Evolutionary conservation across 2,113 vertebrate species (phyloP), one percentile per base, ranked within the genome.

Genomic region (Cynocephalus volans): DNA sequence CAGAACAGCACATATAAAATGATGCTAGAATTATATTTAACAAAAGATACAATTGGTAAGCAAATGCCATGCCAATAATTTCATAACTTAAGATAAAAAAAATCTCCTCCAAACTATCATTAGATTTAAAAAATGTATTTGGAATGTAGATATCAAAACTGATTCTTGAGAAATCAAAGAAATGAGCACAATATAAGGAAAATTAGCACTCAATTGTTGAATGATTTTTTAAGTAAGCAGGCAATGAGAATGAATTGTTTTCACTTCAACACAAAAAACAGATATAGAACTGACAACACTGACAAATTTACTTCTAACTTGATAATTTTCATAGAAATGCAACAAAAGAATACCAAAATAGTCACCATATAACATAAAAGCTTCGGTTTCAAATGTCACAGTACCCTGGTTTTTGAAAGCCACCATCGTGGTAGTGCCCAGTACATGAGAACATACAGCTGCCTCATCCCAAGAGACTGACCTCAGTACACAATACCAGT

Each of bases 371-470:
- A 91, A 84, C 48, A 86, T 92, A 5, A 65, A 95, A 96, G 89
- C 85, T 88, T 80, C 87, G 70, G 92, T 90, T 95, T 97, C 95
- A 92, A 84, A 95, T 93, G 73, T 96, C 93, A 94, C 60, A 96
- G 93, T 31, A 79, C 69, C 82, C 89, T 95, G 56, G 52, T 36
- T 70, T 92, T 67, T 83, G 33, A 92, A 94, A 96, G 87, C 67
- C 93, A 96, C 56, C 79, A 86, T 48, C 10, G 31, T 85, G 77
- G 72, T 24, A 21, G 65, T 82, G 62, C 65, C 95, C 93, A 95
- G 69, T 52, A 69, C 79, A 89, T 26, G 58, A 97, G 36, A 89
- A 91, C 77, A 90, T 50, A 81, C 79, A 95, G 92, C 96, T 96
- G 85, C 91, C 88, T 88, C 93, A 77, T 90, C 95, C 90, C 85